Conservation (phyloP, 1,140 invertebrate genomes). For the Grapholita molesta region DNA sequence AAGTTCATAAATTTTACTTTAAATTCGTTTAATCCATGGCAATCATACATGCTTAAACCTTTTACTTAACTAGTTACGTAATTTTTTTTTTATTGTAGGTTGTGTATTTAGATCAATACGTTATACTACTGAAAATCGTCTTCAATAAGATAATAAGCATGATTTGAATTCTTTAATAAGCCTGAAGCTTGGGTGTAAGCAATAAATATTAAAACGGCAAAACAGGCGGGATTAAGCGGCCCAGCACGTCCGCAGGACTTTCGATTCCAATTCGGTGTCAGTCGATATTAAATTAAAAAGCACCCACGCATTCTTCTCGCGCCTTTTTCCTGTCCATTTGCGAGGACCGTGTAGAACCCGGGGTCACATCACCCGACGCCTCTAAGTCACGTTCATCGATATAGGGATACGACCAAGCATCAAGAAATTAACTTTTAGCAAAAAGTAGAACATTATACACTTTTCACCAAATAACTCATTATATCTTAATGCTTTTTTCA, state of each 20-base stretch:
- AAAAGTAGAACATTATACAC: not conserved
- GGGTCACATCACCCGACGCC: conserved; percentile 65
- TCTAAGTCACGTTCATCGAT: conserved; percentile 34
- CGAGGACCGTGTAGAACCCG: conserved; percentile 70
- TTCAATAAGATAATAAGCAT: not conserved
- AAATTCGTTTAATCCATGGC: too few species aligned
- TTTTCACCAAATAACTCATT: not conserved
- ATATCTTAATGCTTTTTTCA: not conserved
- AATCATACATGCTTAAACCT: too few species aligned
- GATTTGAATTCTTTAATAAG: not conserved
- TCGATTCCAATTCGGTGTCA: conserved; percentile 76
- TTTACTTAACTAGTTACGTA: too few species aligned
- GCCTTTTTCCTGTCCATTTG: conserved; percentile 78
- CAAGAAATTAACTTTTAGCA: not conserved
- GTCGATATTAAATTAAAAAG: conserved; percentile 77
- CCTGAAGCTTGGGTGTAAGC: conserved; percentile 22
- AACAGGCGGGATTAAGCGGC: conserved; percentile 51
- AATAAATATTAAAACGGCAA: conserved; percentile 57
- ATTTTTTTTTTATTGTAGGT: too few species aligned
- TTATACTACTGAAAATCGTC: not conserved
- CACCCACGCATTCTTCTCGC: conserved; percentile 73
- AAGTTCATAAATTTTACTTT: too few species aligned
- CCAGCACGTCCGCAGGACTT: conserved; percentile 67
- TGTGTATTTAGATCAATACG: too few species aligned
- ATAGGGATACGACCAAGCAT: conserved; percentile 42